Percentiles rank a stretch among this genome's conserved stretches.
Evolutionary conservation across 1,140 invertebrate species (phyloP).

Genomic region (Bemisia tabaci): DNA sequence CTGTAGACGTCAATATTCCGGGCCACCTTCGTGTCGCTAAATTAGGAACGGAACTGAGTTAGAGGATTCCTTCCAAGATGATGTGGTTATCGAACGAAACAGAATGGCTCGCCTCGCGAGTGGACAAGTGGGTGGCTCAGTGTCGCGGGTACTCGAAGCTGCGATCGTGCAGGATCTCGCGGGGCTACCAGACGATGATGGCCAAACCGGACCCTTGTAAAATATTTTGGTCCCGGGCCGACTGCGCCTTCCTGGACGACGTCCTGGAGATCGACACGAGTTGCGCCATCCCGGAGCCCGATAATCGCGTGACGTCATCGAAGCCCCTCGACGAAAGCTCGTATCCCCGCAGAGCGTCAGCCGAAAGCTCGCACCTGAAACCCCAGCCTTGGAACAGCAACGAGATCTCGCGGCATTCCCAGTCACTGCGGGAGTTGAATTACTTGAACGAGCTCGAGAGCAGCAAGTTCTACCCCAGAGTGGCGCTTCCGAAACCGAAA

Average conservation of each 20-base stretch:
- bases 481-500: no score
- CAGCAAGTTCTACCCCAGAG: no score
- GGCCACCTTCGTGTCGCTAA: not conserved
- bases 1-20: not conserved
- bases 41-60: not conserved
- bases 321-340: no score
- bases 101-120: not conserved
- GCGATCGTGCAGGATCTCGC: not conserved
- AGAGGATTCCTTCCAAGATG: not conserved
- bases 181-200: not conserved
- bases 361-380: no score
- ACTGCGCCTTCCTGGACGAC: not conserved
- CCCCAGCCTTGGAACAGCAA: no score
- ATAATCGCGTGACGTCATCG: no score
- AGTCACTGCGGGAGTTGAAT: no score
- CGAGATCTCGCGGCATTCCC: no score
- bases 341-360: no score
- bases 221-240: not conserved
- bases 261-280: not conserved
- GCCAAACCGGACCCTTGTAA: not conserved
- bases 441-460: no score
- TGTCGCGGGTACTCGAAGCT: not conserved
- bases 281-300: not conserved
- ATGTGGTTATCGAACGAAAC: not conserved
- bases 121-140: not conserved